Evolutionary conservation across 2,797 vertebrate genomes (phyloP), one percentile per base, ranked within the genome.

Genomic region (Anabacerthia variegaticeps): DNA sequence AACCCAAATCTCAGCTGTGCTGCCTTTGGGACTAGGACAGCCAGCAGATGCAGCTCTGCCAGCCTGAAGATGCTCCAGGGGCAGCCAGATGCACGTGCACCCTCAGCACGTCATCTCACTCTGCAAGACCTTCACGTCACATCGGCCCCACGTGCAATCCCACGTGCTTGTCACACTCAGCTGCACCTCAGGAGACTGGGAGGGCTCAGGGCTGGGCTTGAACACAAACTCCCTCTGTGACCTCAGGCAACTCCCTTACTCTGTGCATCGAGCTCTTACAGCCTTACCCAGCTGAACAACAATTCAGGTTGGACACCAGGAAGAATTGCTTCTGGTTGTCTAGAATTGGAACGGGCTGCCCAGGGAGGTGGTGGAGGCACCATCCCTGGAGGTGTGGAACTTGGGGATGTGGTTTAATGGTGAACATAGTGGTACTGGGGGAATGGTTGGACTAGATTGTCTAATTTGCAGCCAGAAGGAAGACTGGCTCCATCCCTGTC

Each of bases 31-130:
- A 18, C 26, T 2, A 23, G 52, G 17, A 23, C 2, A 30, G 49
- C 4, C 7, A 23, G 30, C 0, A 2, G 28, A 21, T 1, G 22
- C 80, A 52, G 62, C 62, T 75, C 52, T 46, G 46, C 14, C 49
- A 19, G 27, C 5, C 44, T 49, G 58, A 21, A 19, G 87, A 28
- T 49, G 71, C 69, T 30, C 4, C 41, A 56, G 52, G 0, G 18
- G 18, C 49, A 68, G 62, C 7, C 1, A 20, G 26, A 67, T 2
- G 21, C 34, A 2, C 0, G 17, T 15, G 34, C 46, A 61, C 30
- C 12, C 76, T 51, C 54, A 46, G 48, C 44, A 72, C 39, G 32
- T 19, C 92, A 30, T 0, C 56, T 10, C 59, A 13, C 39, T 3
- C 4, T 1, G 5, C 49, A 23, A 26, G 23, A 59, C 4, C 58